Evolutionary conservation across 2,113 vertebrate genomes (phyloP).

Genomic region (Dasyurus viverrinus): DNA sequence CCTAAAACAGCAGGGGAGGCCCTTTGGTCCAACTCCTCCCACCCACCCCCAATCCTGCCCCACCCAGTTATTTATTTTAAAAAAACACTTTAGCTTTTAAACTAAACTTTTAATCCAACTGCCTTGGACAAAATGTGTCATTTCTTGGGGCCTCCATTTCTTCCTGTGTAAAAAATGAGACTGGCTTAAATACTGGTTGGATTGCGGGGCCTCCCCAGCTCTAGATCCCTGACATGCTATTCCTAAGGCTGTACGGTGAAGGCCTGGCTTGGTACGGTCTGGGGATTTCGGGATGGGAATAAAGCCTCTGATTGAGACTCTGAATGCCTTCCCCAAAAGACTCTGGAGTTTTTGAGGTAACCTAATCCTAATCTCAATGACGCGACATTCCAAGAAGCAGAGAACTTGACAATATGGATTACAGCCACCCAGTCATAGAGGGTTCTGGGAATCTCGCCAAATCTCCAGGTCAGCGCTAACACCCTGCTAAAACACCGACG

Average conservation of each 20-base stretch:
- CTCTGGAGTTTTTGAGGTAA: neutral
- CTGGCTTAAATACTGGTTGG: neutral
- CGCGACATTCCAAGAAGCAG: neutral
- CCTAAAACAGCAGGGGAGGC: neutral
- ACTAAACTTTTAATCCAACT: neutral
- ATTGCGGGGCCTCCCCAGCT: neutral
- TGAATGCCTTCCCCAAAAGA: neutral
- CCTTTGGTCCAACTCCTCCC: neutral
- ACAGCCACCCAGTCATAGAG: neutral
- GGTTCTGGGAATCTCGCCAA: neutral
- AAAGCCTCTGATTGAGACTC: neutral
- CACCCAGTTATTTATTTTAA: neutral
- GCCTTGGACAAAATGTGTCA: neutral
- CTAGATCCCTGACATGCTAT: neutral
- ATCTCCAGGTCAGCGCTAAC: neutral
- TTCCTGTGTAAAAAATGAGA: neutral
- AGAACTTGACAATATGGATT: neutral
- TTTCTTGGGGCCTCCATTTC: neutral
- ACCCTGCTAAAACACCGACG: neutral
- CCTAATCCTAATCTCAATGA: neutral
- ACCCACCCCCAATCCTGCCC: neutral
- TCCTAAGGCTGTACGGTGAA: neutral
- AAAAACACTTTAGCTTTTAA: neutral
- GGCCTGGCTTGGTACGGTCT: neutral
- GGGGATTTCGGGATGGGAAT: neutral